phyloP scores from a whole-genome alignment of 64 coral and sea anemone species.

The Montipora capricornis region DNA sequence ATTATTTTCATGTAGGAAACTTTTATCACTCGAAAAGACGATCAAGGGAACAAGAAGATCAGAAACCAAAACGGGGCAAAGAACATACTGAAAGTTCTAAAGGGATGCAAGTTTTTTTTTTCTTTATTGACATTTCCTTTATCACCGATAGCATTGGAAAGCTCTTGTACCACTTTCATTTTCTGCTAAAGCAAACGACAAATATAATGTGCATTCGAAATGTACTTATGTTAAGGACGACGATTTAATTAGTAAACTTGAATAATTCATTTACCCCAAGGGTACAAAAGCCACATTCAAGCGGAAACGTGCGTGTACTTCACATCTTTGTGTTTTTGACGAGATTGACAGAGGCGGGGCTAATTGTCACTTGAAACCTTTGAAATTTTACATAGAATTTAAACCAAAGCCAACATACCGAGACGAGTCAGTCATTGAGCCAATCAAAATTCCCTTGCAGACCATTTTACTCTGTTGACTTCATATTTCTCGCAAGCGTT shows the following conservation, averaged over 20 bases:
- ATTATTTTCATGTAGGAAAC: constrained; percentile 26
- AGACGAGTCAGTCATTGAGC: constrained; percentile 15
- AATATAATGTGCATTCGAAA: background rate
- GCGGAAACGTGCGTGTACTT: constrained; percentile 58
- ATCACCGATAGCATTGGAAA: no score
- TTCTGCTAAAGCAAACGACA: no score
- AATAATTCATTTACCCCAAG: constrained; percentile 42
- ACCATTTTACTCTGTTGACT: constrained; percentile 4
- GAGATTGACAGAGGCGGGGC: constrained; percentile 74
- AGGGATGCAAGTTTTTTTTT: no score
- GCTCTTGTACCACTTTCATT: no score
- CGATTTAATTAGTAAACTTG: constrained; percentile 24
- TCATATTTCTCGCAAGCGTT: background rate
- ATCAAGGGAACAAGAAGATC: background rate
- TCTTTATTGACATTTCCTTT: no score
- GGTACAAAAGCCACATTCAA: constrained; percentile 27
- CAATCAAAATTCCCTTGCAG: constrained; percentile 50
- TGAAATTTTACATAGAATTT: constrained; percentile 67
- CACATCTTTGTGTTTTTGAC: constrained; percentile 68
- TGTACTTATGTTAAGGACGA: background rate
- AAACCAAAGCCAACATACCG: constrained; percentile 74
- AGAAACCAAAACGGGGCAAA: background rate
- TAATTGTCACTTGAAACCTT: constrained; percentile 75
- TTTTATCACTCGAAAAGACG: constrained; percentile 10
- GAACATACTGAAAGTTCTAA: background rate